Conservation (phyloP, 2,888 invertebrate species). For the Ganaspis brasiliensis region DNA sequence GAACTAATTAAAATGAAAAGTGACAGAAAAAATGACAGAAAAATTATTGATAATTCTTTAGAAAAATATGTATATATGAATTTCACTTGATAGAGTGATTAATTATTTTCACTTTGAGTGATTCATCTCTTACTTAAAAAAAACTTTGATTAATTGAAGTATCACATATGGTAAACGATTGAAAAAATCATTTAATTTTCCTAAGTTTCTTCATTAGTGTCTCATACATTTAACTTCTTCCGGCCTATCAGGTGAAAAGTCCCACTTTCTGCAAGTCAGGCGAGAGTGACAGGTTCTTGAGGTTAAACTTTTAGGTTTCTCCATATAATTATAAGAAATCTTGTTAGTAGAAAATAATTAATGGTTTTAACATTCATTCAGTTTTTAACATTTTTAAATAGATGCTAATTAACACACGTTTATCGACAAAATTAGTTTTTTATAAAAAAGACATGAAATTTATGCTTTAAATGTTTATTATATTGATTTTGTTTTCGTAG, state of each 20-base stretch:
- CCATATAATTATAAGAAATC: neutral
- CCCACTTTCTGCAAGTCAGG: constrained; percentile 13
- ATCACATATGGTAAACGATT: neutral
- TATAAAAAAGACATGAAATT: too few species aligned
- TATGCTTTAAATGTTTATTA: too few species aligned
- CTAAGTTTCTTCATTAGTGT: neutral
- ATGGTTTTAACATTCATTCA: neutral
- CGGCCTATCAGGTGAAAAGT: neutral
- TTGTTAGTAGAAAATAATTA: neutral
- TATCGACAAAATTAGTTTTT: too few species aligned
- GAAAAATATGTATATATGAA: too few species aligned
- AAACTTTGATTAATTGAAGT: neutral
- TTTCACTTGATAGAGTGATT: too few species aligned
- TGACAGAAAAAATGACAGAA: too few species aligned
- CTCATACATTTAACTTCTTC: neutral
- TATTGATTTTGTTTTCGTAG: too few species aligned
- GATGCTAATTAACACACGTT: neutral
- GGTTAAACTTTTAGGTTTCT: neutral
- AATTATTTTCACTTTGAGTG: too few species aligned
- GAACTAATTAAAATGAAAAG: too few species aligned
- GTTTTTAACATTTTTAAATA: neutral
- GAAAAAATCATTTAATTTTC: neutral
- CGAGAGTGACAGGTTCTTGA: constrained; percentile 6
- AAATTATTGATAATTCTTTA: too few species aligned
- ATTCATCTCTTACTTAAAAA: too few species aligned